Evolutionary conservation across 35 echinoderm and acorn worm species (phyloP).

Genomic region (Chiridota heheva): DNA sequence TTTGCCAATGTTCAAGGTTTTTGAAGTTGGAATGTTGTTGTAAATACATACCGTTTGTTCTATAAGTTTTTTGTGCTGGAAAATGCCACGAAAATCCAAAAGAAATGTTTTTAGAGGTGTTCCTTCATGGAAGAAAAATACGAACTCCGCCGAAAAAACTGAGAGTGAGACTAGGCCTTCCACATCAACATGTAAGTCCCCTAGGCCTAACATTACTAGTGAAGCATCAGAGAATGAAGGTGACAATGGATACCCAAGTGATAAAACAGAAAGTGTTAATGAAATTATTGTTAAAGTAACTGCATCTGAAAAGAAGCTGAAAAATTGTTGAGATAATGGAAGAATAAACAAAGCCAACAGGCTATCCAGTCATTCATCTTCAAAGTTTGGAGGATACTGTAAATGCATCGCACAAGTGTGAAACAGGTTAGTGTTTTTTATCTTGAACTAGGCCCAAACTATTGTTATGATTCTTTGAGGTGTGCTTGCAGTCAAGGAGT

Average conservation of each 20-base stretch:
- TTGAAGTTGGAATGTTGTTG: too few species aligned
- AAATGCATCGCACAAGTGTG: conserved; percentile 30
- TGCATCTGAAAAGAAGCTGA: conserved; percentile 15
- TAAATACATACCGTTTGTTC: too few species aligned
- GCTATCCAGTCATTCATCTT: conserved; percentile 20
- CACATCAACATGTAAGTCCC: too few species aligned
- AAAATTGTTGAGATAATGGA: neutral
- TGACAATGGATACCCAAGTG: neutral
- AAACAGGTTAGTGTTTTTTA: conserved; percentile 1
- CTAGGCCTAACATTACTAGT: neutral
- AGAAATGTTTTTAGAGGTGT: too few species aligned
- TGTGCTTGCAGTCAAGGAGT: too few species aligned
- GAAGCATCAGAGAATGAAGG: neutral
- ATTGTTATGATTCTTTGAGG: too few species aligned
- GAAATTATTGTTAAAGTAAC: neutral
- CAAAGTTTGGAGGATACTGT: neutral
- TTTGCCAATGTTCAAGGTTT: too few species aligned
- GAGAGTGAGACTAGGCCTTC: too few species aligned
- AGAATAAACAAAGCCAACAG: neutral
- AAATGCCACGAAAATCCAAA: too few species aligned
- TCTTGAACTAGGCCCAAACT: neutral
- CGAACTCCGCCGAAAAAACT: too few species aligned
- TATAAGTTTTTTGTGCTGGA: too few species aligned
- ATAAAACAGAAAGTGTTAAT: neutral
- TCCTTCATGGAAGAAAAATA: too few species aligned